These are phyloP conservation scores for Penaeus chinensis DNA, from an alignment of 1,140 invertebrate genomes.

Conservation along the genomic window DNA sequence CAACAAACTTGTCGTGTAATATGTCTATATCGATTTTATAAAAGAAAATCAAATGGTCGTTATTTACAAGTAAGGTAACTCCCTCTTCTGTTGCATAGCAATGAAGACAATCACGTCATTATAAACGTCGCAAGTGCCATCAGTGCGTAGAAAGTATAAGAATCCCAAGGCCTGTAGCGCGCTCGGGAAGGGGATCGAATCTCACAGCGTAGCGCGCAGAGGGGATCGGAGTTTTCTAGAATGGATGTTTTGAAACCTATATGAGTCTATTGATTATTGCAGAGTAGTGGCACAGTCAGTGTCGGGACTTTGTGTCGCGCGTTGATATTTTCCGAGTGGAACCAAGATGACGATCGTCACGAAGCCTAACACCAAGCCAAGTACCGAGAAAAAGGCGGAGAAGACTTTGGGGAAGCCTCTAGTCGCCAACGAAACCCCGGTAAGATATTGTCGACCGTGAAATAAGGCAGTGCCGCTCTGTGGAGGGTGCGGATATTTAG, in stretches of 20 bases:
- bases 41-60: too few species aligned
- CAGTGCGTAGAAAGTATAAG: background rate
- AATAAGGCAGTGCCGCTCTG: too few species aligned
- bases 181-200: background rate
- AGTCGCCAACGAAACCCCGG: constrained; percentile 68
- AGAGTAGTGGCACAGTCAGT: background rate
- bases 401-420: constrained; percentile 75
- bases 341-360: constrained; percentile 77
- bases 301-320: background rate
- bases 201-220: background rate
- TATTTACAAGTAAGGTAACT: too few species aligned
- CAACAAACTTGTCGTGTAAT: too few species aligned
- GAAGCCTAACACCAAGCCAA: constrained; percentile 76
- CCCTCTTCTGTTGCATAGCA: background rate
- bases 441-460: background rate
- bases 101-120: constrained; percentile 18
- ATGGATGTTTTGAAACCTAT: background rate
- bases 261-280: constrained; percentile 21
- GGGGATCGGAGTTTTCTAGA: background rate
- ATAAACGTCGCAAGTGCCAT: background rate
- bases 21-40: too few species aligned
- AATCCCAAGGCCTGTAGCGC: background rate
- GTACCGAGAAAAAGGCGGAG: constrained; percentile 75
- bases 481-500: constrained; percentile 31
- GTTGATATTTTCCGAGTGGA: background rate